Evolutionary conservation across 2,797 vertebrate species (phyloP), one percentile per base, ranked within the genome.

Genomic region (Poeciliopsis paucimaculata): DNA sequence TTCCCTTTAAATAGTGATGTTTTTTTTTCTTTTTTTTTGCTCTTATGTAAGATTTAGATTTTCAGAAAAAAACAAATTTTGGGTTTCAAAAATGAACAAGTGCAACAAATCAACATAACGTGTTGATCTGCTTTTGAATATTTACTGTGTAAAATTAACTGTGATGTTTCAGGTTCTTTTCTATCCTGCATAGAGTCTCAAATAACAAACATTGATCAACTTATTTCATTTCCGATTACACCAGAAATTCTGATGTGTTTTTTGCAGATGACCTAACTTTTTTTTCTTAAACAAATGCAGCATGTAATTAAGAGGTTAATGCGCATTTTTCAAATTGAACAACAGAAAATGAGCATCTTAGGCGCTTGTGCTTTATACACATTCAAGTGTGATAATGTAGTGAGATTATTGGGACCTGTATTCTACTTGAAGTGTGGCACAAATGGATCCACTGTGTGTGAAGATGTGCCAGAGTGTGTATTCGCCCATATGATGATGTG

Each of bases 371-470:
- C 83, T 78, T 47, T 43, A 91, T 83, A 86, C 88, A 93, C 89
- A 92, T 87, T 93, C 91, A 91, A 72, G 1, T 79, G 90, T 45
- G 83, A 79, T 84, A 91, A 93, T 91, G 76, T 28, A 4, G 76
- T 64, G 71, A 43, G 82, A 84, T 91, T 88, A 85, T 34, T 77
- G 76, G 76, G 88, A 90, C 86, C 72, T 0, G 72, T 83, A 62
- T 84, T 81, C 88, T 84, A 82, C 81, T 81, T 89, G 86, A 89
- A 90, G 70, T 39, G 46, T 34, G 83, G 87, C 82, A 76, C 91
- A 90, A 88, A 92, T 89, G 90, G 90, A 88, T 78, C 23, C 62
- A 80, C 66, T n/a, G n/a, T 75, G 66, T 18, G 31, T 82, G 72
- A 77, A 62, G 23, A 74, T 55, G 41, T 34, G 70, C 71, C 71